Evolutionary conservation across 2,888 invertebrate genomes (phyloP), one percentile per base, ranked within the genome.

Genomic region (Ophioninae sp.): DNA sequence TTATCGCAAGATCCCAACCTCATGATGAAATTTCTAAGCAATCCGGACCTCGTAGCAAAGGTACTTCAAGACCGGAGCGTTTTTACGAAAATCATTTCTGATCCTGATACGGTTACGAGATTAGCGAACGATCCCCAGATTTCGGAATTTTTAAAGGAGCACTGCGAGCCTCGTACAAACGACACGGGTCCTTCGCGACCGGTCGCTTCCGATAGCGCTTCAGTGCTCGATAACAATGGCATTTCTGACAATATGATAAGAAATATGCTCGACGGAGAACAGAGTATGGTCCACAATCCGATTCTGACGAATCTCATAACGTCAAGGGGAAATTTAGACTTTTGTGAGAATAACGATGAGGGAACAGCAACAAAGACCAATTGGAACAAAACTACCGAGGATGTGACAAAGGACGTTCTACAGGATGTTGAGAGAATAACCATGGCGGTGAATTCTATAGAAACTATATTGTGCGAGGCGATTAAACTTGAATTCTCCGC

Each of bases 401-500:
- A 94, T 85, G 93, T 94, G 75, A 95, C 96, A 0, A 93, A 94
- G 86, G 95, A 96, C 87, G 95, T 96, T 68, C 92, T 96, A 30
- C 95, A 95, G 88, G 96, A 96, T 89, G 95, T 96, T 13, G 83
- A 79, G 59, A 82, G 94, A 88, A 94, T 95, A 91, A 93, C 94
- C 17, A 93, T 94, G 63, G 95, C 95, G 87, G 95, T 95, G 0
- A 96, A 96, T 91, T 96, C 96, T 6, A 96, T 97, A 91, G 97
- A 97, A 90, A 96, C 97, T 0, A 97, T 97, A 88, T 93, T 97
- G 58, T 97, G 96, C 83, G 97, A 97, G 89, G 97, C 97, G 9
- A 97, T 97, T 86, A 97, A 97, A 88, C 93, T 97, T 82, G 97
- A 98, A 93, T 97, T 96, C 91, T 96, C 96, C 88, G 95, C 96